phyloP scores from a whole-genome alignment of 2,888 invertebrate species.

The Drosophila falleni region DNA sequence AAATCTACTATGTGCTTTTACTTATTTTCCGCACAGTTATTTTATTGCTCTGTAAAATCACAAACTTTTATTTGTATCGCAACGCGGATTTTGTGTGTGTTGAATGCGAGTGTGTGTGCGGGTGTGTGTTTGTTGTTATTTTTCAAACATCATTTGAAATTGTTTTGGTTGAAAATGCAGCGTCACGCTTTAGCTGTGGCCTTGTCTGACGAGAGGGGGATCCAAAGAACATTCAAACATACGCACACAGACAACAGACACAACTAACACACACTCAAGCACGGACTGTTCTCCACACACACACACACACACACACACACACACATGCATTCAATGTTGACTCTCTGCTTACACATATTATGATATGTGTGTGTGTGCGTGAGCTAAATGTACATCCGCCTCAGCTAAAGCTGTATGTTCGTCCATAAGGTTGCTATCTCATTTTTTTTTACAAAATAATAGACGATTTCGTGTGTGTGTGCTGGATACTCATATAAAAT shows the following conservation, averaged over 20 bases:
- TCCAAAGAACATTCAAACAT: conserved; percentile 9
- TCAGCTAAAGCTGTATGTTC: conserved; percentile 30
- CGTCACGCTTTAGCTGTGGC: conserved; percentile 64
- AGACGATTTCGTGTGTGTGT: conserved; percentile 15
- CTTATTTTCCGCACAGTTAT: conserved; percentile 68
- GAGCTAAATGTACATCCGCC: conserved; percentile 39
- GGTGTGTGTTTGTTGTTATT: conserved; percentile 27
- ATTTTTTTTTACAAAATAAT: conserved; percentile 27
- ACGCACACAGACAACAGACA: conserved; percentile 21
- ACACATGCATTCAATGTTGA: conserved; percentile 22
- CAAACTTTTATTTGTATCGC: conserved; percentile 64
- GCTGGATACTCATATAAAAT: conserved; percentile 52
- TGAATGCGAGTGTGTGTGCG: conserved; percentile 5
- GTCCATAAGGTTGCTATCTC: conserved; percentile 58
- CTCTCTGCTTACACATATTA: conserved; percentile 15
- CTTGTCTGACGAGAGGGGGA: conserved; percentile 49
- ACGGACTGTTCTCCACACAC: conserved; percentile 52
- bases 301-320: neutral
- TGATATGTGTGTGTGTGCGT: conserved; percentile 17
- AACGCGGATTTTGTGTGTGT: conserved; percentile 33
- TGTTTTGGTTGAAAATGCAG: conserved; percentile 72
- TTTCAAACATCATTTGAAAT: conserved; percentile 73
- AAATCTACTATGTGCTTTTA: conserved; percentile 58
- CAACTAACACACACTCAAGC: conserved; percentile 51
- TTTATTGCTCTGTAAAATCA: conserved; percentile 69